Evolutionary conservation across 2,113 vertebrate species (phyloP).

Genomic region (Rhineura floridana): DNA sequence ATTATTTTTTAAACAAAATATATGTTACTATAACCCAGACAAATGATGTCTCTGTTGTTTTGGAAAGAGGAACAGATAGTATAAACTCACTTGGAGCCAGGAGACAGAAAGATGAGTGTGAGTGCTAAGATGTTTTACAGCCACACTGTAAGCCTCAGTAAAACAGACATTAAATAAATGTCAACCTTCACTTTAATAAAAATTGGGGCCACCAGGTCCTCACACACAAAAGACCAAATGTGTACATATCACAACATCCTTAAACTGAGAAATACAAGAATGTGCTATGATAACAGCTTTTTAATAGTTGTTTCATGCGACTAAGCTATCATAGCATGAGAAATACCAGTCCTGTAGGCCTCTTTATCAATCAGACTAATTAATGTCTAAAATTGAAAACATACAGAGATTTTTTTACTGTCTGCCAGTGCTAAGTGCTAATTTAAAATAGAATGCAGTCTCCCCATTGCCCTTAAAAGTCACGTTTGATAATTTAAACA

Average conservation of each 20-base stretch:
- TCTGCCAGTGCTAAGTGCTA: not conserved
- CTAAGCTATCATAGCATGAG: not conserved
- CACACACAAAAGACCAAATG: not conserved
- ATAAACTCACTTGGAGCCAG: not conserved
- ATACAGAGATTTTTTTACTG: not conserved
- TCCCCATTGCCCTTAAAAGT: not conserved
- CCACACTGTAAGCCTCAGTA: not conserved
- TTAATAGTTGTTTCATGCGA: not conserved
- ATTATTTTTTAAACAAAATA: not conserved
- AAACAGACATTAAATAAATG: not conserved
- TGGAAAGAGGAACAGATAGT: not conserved
- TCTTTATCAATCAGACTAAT: not conserved
- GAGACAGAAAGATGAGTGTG: too few species aligned
- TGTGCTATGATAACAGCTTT: not conserved
- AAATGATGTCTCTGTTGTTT: not conserved
- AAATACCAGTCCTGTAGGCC: not conserved
- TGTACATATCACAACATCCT: not conserved
- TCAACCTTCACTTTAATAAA: not conserved
- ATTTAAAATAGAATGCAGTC: not conserved
- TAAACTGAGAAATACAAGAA: not conserved
- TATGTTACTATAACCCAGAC: not conserved
- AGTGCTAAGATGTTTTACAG: not conserved
- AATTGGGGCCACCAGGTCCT: not conserved
- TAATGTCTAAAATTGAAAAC: not conserved
- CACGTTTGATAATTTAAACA: not conserved